Conservation (phyloP, 2,888 invertebrate species). For the Synergus laeviventris region DNA sequence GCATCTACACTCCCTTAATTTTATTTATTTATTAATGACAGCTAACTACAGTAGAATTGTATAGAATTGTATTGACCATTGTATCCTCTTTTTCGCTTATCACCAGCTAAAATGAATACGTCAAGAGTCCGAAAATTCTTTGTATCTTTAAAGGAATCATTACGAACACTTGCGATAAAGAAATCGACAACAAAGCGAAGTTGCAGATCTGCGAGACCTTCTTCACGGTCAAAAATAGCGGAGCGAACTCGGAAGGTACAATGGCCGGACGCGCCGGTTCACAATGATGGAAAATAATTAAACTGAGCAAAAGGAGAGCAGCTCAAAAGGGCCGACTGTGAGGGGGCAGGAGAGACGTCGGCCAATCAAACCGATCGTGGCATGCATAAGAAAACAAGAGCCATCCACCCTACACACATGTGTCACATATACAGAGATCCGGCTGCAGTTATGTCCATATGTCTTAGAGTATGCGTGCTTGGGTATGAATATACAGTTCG, state of each 20-base stretch:
- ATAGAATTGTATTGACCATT: too few relatives aligned
- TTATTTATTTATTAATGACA: too few relatives aligned
- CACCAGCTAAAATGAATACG: background rate
- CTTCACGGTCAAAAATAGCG: slow-evolving; percentile 46
- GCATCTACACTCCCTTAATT: too few relatives aligned
- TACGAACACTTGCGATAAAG: background rate
- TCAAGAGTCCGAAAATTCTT: background rate
- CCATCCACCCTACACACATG: slow-evolving; percentile 29
- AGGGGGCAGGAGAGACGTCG: slow-evolving; percentile 43
- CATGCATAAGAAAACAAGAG: slow-evolving; percentile 50
- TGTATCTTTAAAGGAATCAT: slow-evolving; percentile 11
- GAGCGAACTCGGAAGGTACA: slow-evolving; percentile 53
- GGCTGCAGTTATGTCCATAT: background rate
- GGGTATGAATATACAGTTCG: background rate
- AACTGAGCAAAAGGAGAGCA: slow-evolving; percentile 57
- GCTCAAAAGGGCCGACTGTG: slow-evolving; percentile 67
- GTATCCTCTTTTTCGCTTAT: too few relatives aligned
- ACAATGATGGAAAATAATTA: slow-evolving; percentile 71
- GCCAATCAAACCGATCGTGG: slow-evolving; percentile 45
- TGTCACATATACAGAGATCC: background rate
- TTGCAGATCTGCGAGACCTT: slow-evolving; percentile 48
- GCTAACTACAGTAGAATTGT: too few relatives aligned
- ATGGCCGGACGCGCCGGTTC: slow-evolving; percentile 55
- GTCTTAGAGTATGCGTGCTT: background rate
- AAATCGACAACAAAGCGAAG: slow-evolving; percentile 54